Evolutionary conservation across 1,140 invertebrate genomes (phyloP).

Genomic region (Drepana arcuata): DNA sequence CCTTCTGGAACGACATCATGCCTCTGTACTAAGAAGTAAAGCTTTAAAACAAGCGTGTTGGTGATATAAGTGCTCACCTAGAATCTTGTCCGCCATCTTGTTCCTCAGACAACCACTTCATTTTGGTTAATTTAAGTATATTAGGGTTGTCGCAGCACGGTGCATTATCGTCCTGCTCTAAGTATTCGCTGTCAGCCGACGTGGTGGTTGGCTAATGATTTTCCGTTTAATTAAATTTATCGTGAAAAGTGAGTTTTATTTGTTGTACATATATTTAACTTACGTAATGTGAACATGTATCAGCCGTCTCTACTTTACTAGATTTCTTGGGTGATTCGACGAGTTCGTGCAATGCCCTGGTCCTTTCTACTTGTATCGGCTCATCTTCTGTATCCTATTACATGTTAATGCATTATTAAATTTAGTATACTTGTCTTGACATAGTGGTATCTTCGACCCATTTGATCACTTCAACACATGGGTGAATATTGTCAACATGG

Average conservation of each 20-base stretch:
- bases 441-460: too few species aligned
- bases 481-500: too few species aligned
- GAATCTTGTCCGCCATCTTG: conserved; percentile 35
- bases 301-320: too few species aligned
- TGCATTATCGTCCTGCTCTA: conserved; percentile 14
- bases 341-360: conserved; percentile 45
- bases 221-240: background rate
- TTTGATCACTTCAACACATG: too few species aligned
- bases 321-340: conserved; percentile 26
- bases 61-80: conserved; percentile 26
- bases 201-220: conserved; percentile 13
- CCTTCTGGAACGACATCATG: conserved; percentile 46
- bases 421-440: too few species aligned
- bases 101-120: conserved; percentile 53
- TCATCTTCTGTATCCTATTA: background rate
- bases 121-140: conserved; percentile 51
- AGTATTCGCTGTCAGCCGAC: conserved; percentile 18
- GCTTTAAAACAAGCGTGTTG: background rate
- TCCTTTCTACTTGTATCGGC: conserved; percentile 20
- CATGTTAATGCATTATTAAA: too few species aligned
- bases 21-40: conserved; percentile 9
- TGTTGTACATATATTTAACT: conserved; percentile 7
- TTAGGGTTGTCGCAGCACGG: conserved; percentile 28
- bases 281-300: conserved; percentile 18
- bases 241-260: background rate